Base-by-base conservation (phyloP, 2,113 vertebrate genomes). In the Lepidothrix coronata region DNA sequence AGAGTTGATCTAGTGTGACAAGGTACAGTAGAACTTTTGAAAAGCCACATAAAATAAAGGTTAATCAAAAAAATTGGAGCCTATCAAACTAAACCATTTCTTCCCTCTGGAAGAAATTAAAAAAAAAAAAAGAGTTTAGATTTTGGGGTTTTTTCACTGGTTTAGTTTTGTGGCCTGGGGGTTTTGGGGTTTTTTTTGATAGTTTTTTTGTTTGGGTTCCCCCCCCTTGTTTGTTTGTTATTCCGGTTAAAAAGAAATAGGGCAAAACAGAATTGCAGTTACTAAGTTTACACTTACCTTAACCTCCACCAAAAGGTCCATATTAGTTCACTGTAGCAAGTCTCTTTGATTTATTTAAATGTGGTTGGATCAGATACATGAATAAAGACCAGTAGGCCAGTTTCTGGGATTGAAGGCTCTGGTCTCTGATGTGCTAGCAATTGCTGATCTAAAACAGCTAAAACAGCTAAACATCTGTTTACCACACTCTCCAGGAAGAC, bases 1-100 rank as follows among this genome's bases (percentile, higher is more conserved):
- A 77, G 37, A 66, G 94, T 46, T 73, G 62, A 95, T 82, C 39
- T 57, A 84, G 35, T 55, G 12, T 82, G 65, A 93, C 71, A 76
- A 80, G 39, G 21, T 44, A 70, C 18, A 61, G 25, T 11, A 78
- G 31, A 81, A 67, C 24, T 66, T 89, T 66, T 93, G 51, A 88
- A 89, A 91, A 72, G 27, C 6, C 12, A n/a, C 1, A 4, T 76
- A 48, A 91, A 91, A 57, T 30, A 68, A 91, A 84, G 51, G 43
- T 16, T 44, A 82, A 52, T 33, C 1, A 39, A 52, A 67, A 61
- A 30, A 65, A 63, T 8, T 30, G 3, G 12, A 35, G 8, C 11
- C 12, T 78, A 67, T 68, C 13, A 37, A 66, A 59, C 11, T 2
- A 41, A 92, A 74, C 4, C 1, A 46, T 44, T 82, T 74, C 5